These are phyloP conservation scores for Myiotriccus ornatus DNA, from an alignment of 2,797 vertebrate species.

Conservation along the genomic window DNA sequence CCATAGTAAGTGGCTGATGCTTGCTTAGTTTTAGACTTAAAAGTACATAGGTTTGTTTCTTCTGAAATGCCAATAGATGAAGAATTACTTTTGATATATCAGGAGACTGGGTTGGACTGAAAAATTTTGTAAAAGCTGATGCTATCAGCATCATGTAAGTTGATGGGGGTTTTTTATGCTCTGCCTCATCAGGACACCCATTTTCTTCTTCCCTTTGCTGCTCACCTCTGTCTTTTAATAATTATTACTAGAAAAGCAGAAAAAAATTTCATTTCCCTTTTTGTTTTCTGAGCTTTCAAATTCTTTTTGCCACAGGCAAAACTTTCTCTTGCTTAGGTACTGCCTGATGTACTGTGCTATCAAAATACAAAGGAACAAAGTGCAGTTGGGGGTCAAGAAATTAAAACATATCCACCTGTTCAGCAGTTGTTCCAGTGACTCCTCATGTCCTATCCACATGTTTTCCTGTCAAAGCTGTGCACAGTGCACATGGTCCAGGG, in stretches of 20 bases:
- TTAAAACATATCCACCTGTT: neutral
- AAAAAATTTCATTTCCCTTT: neutral
- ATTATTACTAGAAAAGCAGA: neutral
- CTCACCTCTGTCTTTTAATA: neutral
- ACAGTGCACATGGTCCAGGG: neutral
- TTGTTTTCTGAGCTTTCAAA: neutral
- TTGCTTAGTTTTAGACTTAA: neutral
- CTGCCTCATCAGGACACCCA: neutral
- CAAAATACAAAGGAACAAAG: neutral
- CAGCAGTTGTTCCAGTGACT: neutral
- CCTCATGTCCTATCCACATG: neutral
- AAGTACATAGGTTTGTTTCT: neutral
- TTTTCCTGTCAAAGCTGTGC: neutral
- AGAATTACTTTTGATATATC: neutral
- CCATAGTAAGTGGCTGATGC: neutral
- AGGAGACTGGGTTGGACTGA: neutral
- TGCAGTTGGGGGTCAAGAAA: neutral
- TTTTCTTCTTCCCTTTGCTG: neutral
- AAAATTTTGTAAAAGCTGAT: neutral
- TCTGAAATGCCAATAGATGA: neutral
- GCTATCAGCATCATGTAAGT: fast-evolving
- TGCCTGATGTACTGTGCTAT: neutral
- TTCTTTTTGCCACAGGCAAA: neutral
- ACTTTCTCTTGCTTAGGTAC: neutral
- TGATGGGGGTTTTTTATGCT: neutral